phyloP scores from a whole-genome alignment of 2,888 invertebrate species.

The Leucozona laternaria region DNA sequence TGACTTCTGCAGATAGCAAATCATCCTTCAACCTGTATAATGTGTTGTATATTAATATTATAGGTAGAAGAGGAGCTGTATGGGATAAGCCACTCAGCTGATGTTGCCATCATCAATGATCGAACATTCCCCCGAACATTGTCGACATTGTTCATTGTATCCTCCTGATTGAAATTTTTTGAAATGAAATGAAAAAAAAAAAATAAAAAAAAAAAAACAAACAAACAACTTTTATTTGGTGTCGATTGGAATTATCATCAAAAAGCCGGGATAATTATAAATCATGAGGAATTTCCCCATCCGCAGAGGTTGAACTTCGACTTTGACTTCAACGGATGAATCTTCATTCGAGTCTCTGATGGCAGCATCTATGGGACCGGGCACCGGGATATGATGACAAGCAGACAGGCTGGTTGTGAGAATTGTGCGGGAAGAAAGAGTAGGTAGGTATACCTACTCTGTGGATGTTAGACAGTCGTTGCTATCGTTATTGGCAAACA shows the following conservation, averaged over 20 bases:
- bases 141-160: constrained; percentile 62
- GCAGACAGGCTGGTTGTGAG: constrained; percentile 21
- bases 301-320: constrained; percentile 51
- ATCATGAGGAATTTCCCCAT: constrained; percentile 72
- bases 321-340: constrained; percentile 17
- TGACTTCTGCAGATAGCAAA: constrained; percentile 72
- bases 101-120: constrained; percentile 36
- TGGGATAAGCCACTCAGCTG: constrained; percentile 32
- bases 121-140: constrained; percentile 52
- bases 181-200: not conserved
- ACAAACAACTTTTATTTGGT: constrained; percentile 73
- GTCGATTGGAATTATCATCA: constrained; percentile 76
- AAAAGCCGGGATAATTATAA: constrained; percentile 75
- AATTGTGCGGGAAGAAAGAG: constrained; percentile 8
- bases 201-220: not conserved
- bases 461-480: constrained; percentile 46
- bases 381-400: constrained; percentile 30
- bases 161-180: constrained; percentile 51
- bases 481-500: constrained; percentile 71
- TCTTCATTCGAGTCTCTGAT: not conserved
- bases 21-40: constrained; percentile 65
- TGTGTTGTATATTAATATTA: not conserved
- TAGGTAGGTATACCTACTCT: not conserved
- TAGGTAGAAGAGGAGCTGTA: constrained; percentile 17
- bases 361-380: not conserved